A percentile compares a stretch with the other conserved stretches of the same genome.
Conservation (phyloP, 2,797 vertebrate genomes). For the Potorous gilbertii region DNA sequence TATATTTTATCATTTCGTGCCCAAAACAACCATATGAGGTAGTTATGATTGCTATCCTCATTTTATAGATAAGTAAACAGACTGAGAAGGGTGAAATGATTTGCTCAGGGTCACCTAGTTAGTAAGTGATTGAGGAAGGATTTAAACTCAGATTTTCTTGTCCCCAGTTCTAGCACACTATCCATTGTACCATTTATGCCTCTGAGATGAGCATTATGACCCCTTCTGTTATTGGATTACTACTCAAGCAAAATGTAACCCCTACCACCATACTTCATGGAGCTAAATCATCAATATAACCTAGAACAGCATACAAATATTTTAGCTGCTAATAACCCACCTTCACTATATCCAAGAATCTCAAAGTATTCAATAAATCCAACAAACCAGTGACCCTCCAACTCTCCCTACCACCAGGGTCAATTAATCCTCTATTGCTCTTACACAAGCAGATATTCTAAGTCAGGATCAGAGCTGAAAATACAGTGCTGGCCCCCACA, state of each 20-base stretch:
- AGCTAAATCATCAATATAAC: neutral
- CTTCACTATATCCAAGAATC: conserved; percentile 2
- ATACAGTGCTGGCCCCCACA: neutral
- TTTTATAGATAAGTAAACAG: neutral
- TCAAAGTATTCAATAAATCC: conserved; percentile 46
- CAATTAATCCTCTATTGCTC: neutral
- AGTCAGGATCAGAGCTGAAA: conserved; percentile 7
- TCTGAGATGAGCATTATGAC: neutral
- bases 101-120: neutral
- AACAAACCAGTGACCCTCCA: conserved; percentile 11
- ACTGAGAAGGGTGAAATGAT: neutral
- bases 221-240: neutral
- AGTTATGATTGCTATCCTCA: neutral
- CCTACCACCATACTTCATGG: neutral
- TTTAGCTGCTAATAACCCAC: conserved; percentile 25
- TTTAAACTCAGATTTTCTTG: neutral
- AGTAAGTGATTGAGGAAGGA: neutral
- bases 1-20: neutral
- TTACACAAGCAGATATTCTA: neutral
- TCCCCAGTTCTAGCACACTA: neutral
- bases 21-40: neutral
- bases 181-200: neutral
- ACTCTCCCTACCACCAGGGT: neutral
- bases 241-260: neutral
- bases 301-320: conserved; percentile 28